Percentiles rank a stretch among this genome's conserved stretches.
Conservation (phyloP, 2,888 invertebrate species). For the Polyommatus iphigenia region DNA sequence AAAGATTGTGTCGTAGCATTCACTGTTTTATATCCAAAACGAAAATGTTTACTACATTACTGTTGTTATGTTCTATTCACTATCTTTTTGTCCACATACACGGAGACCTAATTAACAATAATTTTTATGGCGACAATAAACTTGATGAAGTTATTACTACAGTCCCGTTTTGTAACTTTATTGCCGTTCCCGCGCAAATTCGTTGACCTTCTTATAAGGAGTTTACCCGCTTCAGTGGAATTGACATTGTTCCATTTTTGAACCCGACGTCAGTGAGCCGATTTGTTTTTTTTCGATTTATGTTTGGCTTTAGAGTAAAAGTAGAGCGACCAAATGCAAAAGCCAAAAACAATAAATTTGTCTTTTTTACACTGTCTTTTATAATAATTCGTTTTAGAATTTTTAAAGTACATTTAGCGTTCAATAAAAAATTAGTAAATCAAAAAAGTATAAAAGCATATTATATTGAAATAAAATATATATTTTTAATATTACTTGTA, state of each 20-base stretch:
- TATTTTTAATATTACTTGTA: no score
- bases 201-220: slow-evolving; percentile 2
- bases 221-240: background rate
- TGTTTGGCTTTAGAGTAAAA: background rate
- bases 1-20: background rate
- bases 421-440: no score
- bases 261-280: background rate
- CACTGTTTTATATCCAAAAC: background rate
- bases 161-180: background rate
- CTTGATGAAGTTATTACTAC: background rate
- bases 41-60: background rate
- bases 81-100: background rate
- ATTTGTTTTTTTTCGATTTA: background rate
- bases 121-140: slow-evolving; percentile 6
- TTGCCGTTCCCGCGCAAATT: background rate
- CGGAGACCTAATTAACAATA: slow-evolving; percentile 9
- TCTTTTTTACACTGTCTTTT: no score
- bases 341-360: no score
- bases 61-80: background rate
- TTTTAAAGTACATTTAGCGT: no score
- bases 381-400: no score
- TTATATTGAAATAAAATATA: no score
- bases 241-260: slow-evolving; percentile 3
- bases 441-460: no score
- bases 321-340: background rate